Evolutionary conservation across 2,113 vertebrate genomes (phyloP).

Genomic region (Aphelocoma coerulescens): DNA sequence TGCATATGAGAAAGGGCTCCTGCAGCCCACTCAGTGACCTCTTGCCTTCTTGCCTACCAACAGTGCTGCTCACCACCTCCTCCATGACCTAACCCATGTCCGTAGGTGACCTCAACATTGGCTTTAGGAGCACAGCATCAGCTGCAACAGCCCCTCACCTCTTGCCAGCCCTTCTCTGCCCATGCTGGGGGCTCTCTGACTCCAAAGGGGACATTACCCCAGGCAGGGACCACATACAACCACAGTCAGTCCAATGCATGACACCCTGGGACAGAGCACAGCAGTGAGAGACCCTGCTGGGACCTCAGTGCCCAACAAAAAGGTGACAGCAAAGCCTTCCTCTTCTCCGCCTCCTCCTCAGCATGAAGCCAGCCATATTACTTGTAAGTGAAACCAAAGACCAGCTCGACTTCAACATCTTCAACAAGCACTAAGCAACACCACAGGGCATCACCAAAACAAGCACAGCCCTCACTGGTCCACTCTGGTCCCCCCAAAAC

Average conservation of each 20-base stretch:
- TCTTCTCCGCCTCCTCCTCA: background rate
- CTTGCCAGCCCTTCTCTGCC: background rate
- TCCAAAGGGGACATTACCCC: background rate
- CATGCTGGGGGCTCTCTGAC: background rate
- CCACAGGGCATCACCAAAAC: background rate
- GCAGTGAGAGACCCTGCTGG: background rate
- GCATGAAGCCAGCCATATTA: background rate
- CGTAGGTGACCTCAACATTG: fast-evolving
- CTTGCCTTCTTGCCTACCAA: background rate
- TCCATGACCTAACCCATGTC: background rate
- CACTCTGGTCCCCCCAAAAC: background rate
- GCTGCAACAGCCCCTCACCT: background rate
- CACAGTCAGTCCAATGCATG: fast-evolving
- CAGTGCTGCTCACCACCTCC: background rate
- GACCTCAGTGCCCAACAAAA: background rate
- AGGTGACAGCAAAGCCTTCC: background rate
- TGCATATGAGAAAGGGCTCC: background rate
- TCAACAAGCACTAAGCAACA: background rate
- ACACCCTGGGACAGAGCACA: background rate
- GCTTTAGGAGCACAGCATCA: background rate
- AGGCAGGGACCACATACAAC: background rate
- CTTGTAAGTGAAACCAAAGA: background rate
- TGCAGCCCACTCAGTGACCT: background rate
- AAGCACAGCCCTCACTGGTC: background rate
- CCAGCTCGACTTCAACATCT: background rate